A percentile compares a stretch with the other conserved stretches of the same genome.
Conservation (phyloP, 2,113 vertebrate species). For the Cisticola juncidis region DNA sequence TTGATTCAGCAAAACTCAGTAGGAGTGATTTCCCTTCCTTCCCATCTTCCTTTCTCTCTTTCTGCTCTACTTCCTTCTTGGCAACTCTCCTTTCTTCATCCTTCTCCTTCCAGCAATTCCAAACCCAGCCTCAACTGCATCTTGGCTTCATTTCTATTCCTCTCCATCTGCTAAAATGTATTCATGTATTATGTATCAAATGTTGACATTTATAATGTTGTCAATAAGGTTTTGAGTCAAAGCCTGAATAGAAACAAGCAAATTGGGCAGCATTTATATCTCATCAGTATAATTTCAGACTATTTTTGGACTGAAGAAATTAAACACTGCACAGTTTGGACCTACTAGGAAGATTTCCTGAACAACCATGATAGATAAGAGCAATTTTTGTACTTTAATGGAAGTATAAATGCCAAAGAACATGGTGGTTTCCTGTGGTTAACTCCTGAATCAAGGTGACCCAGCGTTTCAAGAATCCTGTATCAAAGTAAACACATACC, state of each 20-base stretch:
- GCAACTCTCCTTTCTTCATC: not conserved
- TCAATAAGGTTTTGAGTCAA: slow-evolving; percentile 28
- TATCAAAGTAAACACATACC: not conserved
- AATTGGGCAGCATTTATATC: not conserved
- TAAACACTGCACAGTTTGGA: not conserved
- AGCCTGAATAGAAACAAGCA: slow-evolving; percentile 5
- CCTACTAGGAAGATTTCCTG: not conserved
- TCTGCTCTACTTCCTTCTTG: slow-evolving; percentile 50
- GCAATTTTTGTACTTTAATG: not conserved
- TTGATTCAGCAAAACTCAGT: not conserved
- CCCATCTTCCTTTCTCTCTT: not conserved
- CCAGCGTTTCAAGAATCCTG: not conserved
- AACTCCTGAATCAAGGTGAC: not conserved
- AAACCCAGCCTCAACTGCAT: not conserved
- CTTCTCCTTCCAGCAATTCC: slow-evolving; percentile 3
- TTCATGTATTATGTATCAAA: slow-evolving; percentile 37
- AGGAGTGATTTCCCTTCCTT: not conserved
- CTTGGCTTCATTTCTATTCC: slow-evolving; percentile 34
- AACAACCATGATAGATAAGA: not conserved
- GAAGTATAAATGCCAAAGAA: not conserved
- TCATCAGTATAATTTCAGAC: not conserved
- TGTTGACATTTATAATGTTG: slow-evolving; percentile 47
- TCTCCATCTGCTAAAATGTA: slow-evolving; percentile 34
- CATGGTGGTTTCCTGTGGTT: not conserved
- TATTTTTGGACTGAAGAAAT: not conserved